Evolutionary conservation across 2,888 invertebrate genomes (phyloP).

Genomic region (Folsomia manolachei): DNA sequence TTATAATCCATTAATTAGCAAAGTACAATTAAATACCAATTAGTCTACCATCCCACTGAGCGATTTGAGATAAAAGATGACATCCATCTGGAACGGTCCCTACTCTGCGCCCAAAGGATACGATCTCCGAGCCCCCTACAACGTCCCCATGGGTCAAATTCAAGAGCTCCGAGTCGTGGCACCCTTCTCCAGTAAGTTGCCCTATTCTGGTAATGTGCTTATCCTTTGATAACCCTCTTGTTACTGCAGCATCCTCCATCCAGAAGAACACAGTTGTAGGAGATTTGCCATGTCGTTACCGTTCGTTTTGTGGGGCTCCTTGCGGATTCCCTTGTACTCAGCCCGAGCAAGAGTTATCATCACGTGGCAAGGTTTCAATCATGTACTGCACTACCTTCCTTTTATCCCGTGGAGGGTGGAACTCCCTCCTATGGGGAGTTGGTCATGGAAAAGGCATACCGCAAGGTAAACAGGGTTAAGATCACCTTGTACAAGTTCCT

Average conservation of each 20-base stretch:
- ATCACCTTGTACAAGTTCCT: too few relatives aligned
- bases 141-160: conserved; percentile 45
- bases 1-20: too few relatives aligned
- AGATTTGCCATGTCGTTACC: not conserved
- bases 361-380: not conserved
- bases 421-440: not conserved
- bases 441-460: not conserved
- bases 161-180: conserved; percentile 40
- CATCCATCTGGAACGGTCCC: conserved; percentile 21
- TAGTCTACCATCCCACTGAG: too few relatives aligned
- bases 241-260: not conserved
- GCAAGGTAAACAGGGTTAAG: conserved; percentile 3
- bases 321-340: not conserved
- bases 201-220: not conserved
- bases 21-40: too few relatives aligned
- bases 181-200: conserved; percentile 34
- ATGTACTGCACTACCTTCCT: not conserved
- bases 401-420: not conserved
- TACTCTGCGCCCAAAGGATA: conserved; percentile 45
- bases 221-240: not conserved
- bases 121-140: conserved; percentile 43
- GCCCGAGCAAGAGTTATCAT: not conserved
- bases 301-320: not conserved
- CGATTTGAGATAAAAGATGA: too few relatives aligned
- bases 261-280: conserved; percentile 11